Evolutionary conservation across 2,113 vertebrate genomes (phyloP).

Genomic region (Drymodes brunneopygia): DNA sequence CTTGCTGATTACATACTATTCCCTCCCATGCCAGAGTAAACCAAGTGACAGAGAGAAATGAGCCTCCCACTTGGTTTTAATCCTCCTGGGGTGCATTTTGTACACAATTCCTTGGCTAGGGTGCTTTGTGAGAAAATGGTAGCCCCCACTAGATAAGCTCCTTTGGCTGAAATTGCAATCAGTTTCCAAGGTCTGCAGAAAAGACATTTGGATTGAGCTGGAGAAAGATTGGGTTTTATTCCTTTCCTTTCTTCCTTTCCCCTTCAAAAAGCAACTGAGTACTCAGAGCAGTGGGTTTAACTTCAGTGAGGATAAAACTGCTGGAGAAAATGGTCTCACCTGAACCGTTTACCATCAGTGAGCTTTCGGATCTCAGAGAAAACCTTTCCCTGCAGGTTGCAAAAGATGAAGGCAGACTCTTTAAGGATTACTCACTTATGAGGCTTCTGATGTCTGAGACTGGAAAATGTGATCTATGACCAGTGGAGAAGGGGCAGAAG

Average conservation of each 20-base stretch:
- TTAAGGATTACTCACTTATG: slow-evolving; percentile 50
- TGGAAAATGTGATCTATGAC: slow-evolving; percentile 55
- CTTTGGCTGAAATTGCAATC: slow-evolving; percentile 17
- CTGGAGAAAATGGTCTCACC: slow-evolving; percentile 50
- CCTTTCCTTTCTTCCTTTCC: background rate
- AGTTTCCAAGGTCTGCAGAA: background rate
- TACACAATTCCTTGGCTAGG: background rate
- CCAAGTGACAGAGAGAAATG: background rate
- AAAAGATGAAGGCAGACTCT: slow-evolving; percentile 55
- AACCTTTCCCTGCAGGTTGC: slow-evolving; percentile 52
- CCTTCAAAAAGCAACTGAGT: slow-evolving; percentile 41
- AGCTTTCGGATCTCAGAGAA: slow-evolving; percentile 54
- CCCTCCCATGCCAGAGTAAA: background rate
- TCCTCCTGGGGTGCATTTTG: background rate
- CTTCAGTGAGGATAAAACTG: slow-evolving; percentile 53
- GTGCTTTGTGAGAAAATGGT: background rate
- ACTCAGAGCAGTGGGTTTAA: slow-evolving; percentile 21
- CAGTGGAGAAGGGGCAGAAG: slow-evolving; percentile 34
- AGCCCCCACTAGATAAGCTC: background rate
- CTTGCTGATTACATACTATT: background rate
- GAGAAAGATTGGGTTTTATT: background rate
- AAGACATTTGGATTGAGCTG: background rate
- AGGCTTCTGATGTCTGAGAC: slow-evolving; percentile 40
- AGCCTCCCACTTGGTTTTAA: background rate
- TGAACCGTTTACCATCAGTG: slow-evolving; percentile 42